A percentile compares a stretch with the other conserved stretches of the same genome.
These are phyloP conservation scores for Frankliniella fusca DNA, from an alignment of 2,888 invertebrate species.

Conservation along the genomic window DNA sequence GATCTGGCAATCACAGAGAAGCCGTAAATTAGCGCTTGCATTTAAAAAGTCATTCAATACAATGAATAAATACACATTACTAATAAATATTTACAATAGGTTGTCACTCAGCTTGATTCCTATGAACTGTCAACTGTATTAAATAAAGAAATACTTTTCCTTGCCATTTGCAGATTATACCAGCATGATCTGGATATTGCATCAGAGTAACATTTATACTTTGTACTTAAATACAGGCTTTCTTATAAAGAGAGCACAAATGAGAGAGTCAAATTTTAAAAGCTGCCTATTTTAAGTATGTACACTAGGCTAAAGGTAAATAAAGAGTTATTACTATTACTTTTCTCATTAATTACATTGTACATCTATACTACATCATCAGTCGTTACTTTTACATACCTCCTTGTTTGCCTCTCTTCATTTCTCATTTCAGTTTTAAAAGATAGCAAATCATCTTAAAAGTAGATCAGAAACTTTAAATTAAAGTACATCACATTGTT, in stretches of 20 bases:
- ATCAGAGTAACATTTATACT: background rate
- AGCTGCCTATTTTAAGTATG: background rate
- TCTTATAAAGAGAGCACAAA: background rate
- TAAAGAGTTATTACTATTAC: background rate
- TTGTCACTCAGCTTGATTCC: background rate
- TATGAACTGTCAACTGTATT: background rate
- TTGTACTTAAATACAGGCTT: slow-evolving; percentile 14
- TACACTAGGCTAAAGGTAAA: background rate
- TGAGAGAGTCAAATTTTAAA: background rate
- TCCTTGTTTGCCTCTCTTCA: background rate
- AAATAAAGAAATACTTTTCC: background rate
- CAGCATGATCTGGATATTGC: background rate
- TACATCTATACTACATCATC: slow-evolving; percentile 17
- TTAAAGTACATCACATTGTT: slow-evolving; percentile 15
- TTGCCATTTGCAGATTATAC: background rate
- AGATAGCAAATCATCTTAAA: slow-evolving; percentile 10
- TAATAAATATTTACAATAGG: slow-evolving; percentile 12
- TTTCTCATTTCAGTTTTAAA: background rate
- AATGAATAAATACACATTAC: slow-evolving; percentile 9
- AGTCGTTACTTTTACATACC: background rate
- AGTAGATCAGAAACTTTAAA: background rate
- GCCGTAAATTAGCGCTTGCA: slow-evolving; percentile 8
- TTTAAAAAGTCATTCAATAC: background rate
- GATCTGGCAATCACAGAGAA: slow-evolving; percentile 19
- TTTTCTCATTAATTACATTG: background rate